Conservation (phyloP, 2,888 invertebrate species). For the Gandaritis pyraliata region DNA sequence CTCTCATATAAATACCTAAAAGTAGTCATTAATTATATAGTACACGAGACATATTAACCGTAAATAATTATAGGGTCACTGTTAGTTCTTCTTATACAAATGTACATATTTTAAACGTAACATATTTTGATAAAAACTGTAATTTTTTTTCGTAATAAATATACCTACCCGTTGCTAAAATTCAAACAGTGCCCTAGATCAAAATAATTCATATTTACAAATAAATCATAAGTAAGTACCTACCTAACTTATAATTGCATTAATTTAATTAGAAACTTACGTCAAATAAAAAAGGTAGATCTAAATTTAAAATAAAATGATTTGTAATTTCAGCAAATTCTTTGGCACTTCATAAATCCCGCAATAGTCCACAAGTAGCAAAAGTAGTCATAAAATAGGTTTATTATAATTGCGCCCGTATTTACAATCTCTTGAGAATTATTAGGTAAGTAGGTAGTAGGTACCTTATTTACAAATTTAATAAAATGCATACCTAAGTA, state of each 20-base stretch:
- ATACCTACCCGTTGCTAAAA: conserved; percentile 23
- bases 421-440: conserved; percentile 13
- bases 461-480: conserved; percentile 1
- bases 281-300: conserved; percentile 2
- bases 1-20: too few species aligned
- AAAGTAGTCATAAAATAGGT: conserved; percentile 5
- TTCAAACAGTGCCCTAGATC: neutral
- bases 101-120: too few species aligned
- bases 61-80: neutral
- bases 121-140: too few species aligned
- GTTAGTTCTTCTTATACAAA: too few species aligned
- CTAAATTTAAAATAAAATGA: conserved; percentile 5
- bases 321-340: conserved; percentile 23
- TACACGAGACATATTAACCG: conserved; percentile 1
- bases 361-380: neutral
- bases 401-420: conserved; percentile 10
- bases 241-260: neutral
- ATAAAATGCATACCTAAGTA: neutral
- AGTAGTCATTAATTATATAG: neutral
- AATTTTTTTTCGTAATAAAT: neutral
- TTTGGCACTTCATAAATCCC: conserved; percentile 39
- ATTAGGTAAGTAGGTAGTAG: too few species aligned
- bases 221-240: neutral
- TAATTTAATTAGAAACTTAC: neutral
- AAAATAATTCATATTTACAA: neutral